Percentiles rank a stretch among this genome's conserved stretches.
Evolutionary conservation across 2,797 vertebrate genomes (phyloP).

Genomic region (Jordanella pulchra): DNA sequence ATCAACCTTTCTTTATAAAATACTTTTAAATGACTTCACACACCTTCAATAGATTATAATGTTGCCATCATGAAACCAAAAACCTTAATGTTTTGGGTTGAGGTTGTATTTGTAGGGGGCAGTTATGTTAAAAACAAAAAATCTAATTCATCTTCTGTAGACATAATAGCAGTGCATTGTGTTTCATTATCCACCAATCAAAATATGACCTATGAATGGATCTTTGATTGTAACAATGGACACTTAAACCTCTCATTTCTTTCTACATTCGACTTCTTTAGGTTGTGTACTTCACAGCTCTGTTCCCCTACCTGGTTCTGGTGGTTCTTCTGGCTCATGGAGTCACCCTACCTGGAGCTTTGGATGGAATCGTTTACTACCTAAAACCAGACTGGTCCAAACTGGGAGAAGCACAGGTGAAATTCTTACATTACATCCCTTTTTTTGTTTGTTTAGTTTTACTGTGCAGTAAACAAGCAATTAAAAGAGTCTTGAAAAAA

Average conservation of each 20-base stretch:
- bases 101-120: no score
- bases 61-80: neutral
- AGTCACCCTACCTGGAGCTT: conserved; percentile 82
- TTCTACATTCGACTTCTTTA: conserved; percentile 47
- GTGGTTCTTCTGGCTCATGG: conserved; percentile 84
- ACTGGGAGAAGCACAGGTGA: conserved; percentile 84
- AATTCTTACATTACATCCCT: neutral
- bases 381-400: conserved; percentile 88
- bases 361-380: conserved; percentile 85
- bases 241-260: conserved; percentile 30
- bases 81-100: no score
- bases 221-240: conserved; percentile 9
- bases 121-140: no score
- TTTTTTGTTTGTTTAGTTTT: neutral
- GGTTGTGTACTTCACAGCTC: conserved; percentile 87
- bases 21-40: conserved; percentile 10
- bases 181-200: neutral
- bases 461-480: neutral
- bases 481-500: neutral
- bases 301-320: conserved; percentile 86
- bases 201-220: conserved; percentile 10
- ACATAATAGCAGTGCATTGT: no score
- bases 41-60: neutral
- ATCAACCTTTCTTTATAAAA: conserved; percentile 39
- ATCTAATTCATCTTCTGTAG: no score